These are phyloP conservation scores for Lepisosteus osseus DNA, from an alignment of 2,113 vertebrate genomes.

Conservation along the genomic window DNA sequence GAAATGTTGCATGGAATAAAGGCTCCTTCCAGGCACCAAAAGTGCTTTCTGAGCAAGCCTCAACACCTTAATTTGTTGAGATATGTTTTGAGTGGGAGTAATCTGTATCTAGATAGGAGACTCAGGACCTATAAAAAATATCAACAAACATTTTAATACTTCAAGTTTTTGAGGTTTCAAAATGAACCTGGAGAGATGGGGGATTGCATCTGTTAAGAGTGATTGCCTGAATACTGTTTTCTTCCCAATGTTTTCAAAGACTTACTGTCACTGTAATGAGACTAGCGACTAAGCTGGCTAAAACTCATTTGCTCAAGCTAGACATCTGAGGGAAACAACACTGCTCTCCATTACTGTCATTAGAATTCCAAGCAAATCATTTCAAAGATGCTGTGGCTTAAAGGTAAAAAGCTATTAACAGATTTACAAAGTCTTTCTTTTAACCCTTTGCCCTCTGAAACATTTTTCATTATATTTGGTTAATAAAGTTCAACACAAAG, in stretches of 20 bases:
- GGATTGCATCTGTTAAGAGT: constrained; percentile 1
- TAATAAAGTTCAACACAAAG: no score
- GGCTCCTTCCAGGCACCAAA: no score
- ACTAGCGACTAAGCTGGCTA: constrained; percentile 10
- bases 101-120: no score
- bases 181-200: constrained; percentile 12
- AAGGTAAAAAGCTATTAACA: constrained; percentile 9
- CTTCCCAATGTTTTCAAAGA: constrained; percentile 1
- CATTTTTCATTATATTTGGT: no score
- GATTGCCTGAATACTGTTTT: constrained; percentile 3
- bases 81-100: no score
- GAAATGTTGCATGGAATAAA: no score
- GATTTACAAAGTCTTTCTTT: no score
- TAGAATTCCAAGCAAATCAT: constrained; percentile 24
- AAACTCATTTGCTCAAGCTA: constrained; percentile 20
- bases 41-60: no score
- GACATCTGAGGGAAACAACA: constrained; percentile 8
- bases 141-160: background rate
- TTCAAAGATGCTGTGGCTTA: background rate
- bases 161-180: constrained; percentile 6
- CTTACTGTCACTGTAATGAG: constrained; percentile 17
- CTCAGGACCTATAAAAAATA: background rate
- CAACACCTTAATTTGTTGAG: no score
- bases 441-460: no score
- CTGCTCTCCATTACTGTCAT: constrained; percentile 10